phyloP scores from a whole-genome alignment of 2,113 vertebrate species.

The Aix galericulata region DNA sequence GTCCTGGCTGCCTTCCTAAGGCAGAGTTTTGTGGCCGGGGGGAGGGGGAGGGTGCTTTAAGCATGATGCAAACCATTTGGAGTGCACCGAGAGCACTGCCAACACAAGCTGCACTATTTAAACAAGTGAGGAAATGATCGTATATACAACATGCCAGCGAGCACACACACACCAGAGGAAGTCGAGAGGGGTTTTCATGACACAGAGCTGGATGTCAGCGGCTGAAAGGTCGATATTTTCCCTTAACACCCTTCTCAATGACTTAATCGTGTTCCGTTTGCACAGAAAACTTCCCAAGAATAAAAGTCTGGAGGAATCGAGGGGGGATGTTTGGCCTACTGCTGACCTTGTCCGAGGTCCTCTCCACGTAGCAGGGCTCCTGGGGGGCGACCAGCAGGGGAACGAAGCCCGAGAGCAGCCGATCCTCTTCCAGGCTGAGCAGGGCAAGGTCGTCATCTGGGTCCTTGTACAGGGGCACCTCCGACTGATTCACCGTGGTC shows the following conservation, averaged over 20 bases:
- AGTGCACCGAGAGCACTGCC: conserved; percentile 91
- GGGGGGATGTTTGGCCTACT: conserved; percentile 75
- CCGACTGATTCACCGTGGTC: conserved; percentile 92
- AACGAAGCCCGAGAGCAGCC: conserved; percentile 94
- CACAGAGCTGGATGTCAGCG: conserved; percentile 89
- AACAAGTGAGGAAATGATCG: conserved; percentile 99
- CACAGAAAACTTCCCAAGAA: conserved; percentile 93
- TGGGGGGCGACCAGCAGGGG: conserved; percentile 95
- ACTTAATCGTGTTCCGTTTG: conserved; percentile 94
- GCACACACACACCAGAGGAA: conserved; percentile 87
- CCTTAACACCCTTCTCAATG: conserved; percentile 95
- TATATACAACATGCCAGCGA: conserved; percentile 98
- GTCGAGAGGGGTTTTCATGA: conserved; percentile 85
- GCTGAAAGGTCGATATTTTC: conserved; percentile 98
- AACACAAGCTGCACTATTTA: conserved; percentile 99
- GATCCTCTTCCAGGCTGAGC: conserved; percentile 94
- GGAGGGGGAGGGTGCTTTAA: conserved; percentile 88
- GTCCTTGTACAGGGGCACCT: conserved; percentile 95
- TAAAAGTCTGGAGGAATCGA: conserved; percentile 78
- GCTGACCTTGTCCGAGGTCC: conserved; percentile 89
- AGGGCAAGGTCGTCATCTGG: conserved; percentile 92
- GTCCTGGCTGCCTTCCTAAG: conserved; percentile 83
- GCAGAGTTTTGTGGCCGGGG: conserved; percentile 80
- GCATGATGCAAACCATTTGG: conserved; percentile 99
- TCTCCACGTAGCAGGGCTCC: conserved; percentile 96